Conservation (phyloP, 1,140 invertebrate species). For the Mylabris phalerata region DNA sequence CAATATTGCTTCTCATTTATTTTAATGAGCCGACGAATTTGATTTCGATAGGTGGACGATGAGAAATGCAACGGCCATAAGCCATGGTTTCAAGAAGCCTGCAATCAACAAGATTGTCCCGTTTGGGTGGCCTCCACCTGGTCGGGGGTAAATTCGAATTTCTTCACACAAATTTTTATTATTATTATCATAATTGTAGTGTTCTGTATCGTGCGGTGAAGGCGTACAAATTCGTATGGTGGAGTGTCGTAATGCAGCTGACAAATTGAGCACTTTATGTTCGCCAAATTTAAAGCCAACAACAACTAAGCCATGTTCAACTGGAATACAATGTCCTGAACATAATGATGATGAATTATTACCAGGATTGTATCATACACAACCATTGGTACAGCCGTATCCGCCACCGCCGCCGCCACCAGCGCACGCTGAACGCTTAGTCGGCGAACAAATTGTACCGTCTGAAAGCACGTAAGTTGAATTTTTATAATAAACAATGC, state of each 20-base stretch:
- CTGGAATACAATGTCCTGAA: slow-evolving; percentile 56
- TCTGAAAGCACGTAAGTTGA: slow-evolving; percentile 66
- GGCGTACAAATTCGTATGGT: slow-evolving; percentile 75
- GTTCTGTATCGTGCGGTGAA: slow-evolving; percentile 78
- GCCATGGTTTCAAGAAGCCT: slow-evolving; percentile 70
- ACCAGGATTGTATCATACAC: slow-evolving; percentile 51
- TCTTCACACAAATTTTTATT: neutral
- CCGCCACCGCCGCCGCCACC: slow-evolving; percentile 52
- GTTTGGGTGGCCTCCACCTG: slow-evolving; percentile 77
- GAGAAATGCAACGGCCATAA: slow-evolving; percentile 67
- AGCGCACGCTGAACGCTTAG: slow-evolving; percentile 57
- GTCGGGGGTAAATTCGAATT: slow-evolving; percentile 67
- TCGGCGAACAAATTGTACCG: slow-evolving; percentile 60
- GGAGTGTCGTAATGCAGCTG: slow-evolving; percentile 57
- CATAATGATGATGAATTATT: slow-evolving; percentile 35
- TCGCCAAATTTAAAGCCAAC: slow-evolving; percentile 51
- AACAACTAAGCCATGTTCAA: slow-evolving; percentile 56
- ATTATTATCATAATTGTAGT: slow-evolving; percentile 48
- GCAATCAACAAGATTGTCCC: slow-evolving; percentile 76
- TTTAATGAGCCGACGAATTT: neutral
- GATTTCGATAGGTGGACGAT: slow-evolving; percentile 54
- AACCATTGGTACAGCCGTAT: slow-evolving; percentile 63
- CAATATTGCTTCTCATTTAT: neutral
- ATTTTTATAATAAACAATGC: neutral
- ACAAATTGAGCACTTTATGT: slow-evolving; percentile 45